Evolutionary conservation across 2,888 invertebrate genomes (phyloP).

Genomic region (Cyrtodaria siliqua): DNA sequence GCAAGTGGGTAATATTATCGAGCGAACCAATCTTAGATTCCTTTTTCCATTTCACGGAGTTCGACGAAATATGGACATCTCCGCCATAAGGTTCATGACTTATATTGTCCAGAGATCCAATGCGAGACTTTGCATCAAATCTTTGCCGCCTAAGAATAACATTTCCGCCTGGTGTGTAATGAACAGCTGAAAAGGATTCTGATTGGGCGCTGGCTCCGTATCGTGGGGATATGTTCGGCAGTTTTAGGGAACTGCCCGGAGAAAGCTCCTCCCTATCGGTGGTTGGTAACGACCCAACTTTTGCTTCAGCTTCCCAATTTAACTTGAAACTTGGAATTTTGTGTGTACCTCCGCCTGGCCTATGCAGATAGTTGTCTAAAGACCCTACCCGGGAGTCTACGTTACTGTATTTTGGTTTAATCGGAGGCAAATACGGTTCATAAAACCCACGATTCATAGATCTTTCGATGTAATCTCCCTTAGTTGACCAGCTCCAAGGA

Average conservation of each 20-base stretch:
- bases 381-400: constrained; percentile 65
- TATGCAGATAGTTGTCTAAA: constrained; percentile 60
- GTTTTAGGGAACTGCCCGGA: constrained; percentile 23
- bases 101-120: constrained; percentile 70
- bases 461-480: constrained; percentile 65
- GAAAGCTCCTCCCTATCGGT: constrained; percentile 11
- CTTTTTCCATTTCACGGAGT: constrained; percentile 64
- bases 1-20: constrained; percentile 68
- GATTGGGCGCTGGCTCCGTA: constrained; percentile 70
- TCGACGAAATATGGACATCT: constrained; percentile 51
- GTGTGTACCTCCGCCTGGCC: constrained; percentile 63
- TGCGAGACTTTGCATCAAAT: constrained; percentile 56
- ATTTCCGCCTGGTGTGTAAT: constrained; percentile 73
- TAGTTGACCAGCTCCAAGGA: constrained; percentile 68
- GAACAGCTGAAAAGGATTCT: constrained; percentile 60
- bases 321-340: constrained; percentile 70
- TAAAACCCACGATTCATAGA: constrained; percentile 61
- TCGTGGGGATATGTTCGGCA: constrained; percentile 63
- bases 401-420: constrained; percentile 45
- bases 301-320: constrained; percentile 71
- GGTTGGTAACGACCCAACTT: constrained; percentile 67
- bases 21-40: constrained; percentile 71
- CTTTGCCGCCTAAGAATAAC: constrained; percentile 48
- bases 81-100: constrained; percentile 64
- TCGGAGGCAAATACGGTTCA: constrained; percentile 69